Base-by-base conservation (phyloP, 2,797 vertebrate genomes). In the Pygocentrus nattereri region DNA sequence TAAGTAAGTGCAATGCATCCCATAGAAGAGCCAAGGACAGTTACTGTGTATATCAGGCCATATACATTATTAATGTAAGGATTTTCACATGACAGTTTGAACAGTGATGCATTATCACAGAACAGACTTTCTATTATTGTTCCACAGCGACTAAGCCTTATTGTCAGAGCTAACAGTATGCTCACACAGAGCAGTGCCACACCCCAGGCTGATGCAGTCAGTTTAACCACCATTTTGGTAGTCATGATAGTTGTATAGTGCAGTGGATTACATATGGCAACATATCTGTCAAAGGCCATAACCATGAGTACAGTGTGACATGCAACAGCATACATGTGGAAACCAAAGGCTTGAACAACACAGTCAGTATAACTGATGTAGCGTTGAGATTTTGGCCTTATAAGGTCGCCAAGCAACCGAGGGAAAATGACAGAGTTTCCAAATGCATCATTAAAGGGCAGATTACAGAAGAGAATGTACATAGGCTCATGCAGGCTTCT, bases 231-330 rank as follows among this genome's bases (percentile, higher is more conserved):
- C 2, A 86, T 88, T 0, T 87, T 80, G 4, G 88, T 90, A 0
- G 87, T 94, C 1, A 95, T 70, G 13, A 92, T 85, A 11, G 90
- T 56, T 0, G 84, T 2, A 38, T 95, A 95, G 30, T 86, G 69
- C 81, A 95, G 69, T 0, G 90, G 91, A 18, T 90, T 84, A 0
- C 94, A 95, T 41, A 95, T 88, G 2, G 94, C 94, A 21, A 95
- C 80, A 0, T 94, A 95, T 0, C 91, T 84, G 88, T 96, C 94
- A 0, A 94, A 92, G 0, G 94, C 93, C 95, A 95, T 94, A 0
- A 93, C 61, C 61, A 64, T 64, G 27, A 64, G 61, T 6, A 64
- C 7, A 18, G 61, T 31, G 16, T 64, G 30, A 18, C 61, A 64
- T 31, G 62, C 62, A 4, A 18, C 8, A 65, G 8, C 16, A 38